Evolutionary conservation across 2,888 invertebrate genomes (phyloP).

Genomic region (Cryptocephalus moraei): DNA sequence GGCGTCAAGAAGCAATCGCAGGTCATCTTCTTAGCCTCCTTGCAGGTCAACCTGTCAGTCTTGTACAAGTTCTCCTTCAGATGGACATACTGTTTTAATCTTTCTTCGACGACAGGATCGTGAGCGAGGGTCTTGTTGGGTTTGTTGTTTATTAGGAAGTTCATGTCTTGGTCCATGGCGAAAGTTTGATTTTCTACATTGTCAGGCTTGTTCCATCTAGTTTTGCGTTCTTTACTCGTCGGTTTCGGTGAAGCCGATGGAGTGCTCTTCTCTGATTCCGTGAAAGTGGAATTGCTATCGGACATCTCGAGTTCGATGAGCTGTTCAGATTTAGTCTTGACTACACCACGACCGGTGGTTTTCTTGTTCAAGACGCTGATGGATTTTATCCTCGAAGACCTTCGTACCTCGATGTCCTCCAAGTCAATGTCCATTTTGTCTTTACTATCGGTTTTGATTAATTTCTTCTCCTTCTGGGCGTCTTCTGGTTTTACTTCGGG

Average conservation of each 20-base stretch:
- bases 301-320: slow-evolving; percentile 43
- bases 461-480: not conserved
- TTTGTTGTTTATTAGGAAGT: slow-evolving; percentile 43
- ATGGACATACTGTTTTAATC: slow-evolving; percentile 66
- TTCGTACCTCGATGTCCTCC: slow-evolving; percentile 40
- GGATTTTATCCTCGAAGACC: slow-evolving; percentile 67
- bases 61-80: slow-evolving; percentile 81
- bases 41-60: slow-evolving; percentile 73
- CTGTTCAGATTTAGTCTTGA: slow-evolving; percentile 37
- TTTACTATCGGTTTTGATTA: not conserved
- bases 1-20: slow-evolving; percentile 87
- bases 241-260: slow-evolving; percentile 16
- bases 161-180: slow-evolving; percentile 4
- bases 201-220: slow-evolving; percentile 9
- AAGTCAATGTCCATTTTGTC: slow-evolving; percentile 10
- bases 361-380: slow-evolving; percentile 58
- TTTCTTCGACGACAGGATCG: slow-evolving; percentile 42
- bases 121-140: slow-evolving; percentile 33
- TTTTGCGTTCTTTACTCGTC: slow-evolving; percentile 10
- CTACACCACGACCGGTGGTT: slow-evolving; percentile 55
- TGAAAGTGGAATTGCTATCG: slow-evolving; percentile 40
- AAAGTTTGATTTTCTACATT: not conserved
- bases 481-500: not conserved
- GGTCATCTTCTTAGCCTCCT: slow-evolving; percentile 86
- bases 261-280: slow-evolving; percentile 18